Base-by-base conservation (phyloP, 2,888 invertebrate genomes). In the Panzeria rudis region DNA sequence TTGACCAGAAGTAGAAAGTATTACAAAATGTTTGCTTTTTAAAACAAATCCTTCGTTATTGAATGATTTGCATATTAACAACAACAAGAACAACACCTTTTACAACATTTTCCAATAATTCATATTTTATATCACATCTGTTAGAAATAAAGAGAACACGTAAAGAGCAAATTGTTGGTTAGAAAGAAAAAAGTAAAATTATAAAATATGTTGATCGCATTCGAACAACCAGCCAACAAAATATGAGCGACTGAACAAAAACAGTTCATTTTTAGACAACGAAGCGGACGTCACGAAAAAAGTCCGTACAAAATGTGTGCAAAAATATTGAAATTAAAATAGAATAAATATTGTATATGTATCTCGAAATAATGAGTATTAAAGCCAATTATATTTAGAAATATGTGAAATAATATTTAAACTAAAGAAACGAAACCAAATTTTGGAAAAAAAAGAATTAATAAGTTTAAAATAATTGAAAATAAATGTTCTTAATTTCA, bases 201-300 rank as follows among this genome's bases (percentile, higher is more conserved):
- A 6, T 47, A 72, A 64, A 68, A 38, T 59, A 1, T 29, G 41
- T 23, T 62, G 62, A 59, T 69, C 56, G 56, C 4, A 44, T 59
- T 29, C 9, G 29, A 62, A 59, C 32, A 44, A 23, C n/a, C 17
- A 64, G 69, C 23, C 23, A 52, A 64, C 29, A 73, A 77, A 61
- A 44, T 79, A 71, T 84, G 56, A 59, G 41, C 41, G 23, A 32
- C 3, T 29, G 23, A 75, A 75, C 13, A 32, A 77, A 83, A 86
- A 52, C 87, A 88, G 88, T 88, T 86, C 85, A 86, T 87, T 87
- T 88, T 87, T 85, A 79, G 83, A 83, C 85, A 80, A 86, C 87
- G 83, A 84, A 71, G 77, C 79, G 84, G 79, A 78, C 82, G 85
- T 68, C 25, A 86, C 84, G 73, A 54, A 52, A 44, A 32, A 71